A percentile compares a stretch with the other conserved stretches of the same genome.
Conservation (phyloP, 2,797 vertebrate species). For the Megalops cyprinoides region DNA sequence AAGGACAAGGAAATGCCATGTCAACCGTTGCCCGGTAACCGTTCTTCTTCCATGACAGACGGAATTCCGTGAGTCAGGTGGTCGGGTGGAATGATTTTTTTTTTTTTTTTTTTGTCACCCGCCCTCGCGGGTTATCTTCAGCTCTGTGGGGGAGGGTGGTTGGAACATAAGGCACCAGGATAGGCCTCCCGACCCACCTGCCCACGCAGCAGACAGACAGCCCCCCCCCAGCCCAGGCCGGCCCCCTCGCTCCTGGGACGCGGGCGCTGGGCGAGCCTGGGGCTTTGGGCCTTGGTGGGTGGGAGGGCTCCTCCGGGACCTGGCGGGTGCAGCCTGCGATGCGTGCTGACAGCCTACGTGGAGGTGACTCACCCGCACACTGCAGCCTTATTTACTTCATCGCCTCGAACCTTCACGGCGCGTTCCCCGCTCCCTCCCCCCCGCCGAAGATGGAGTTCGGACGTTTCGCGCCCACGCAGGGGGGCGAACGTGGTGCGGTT, state of each 20-base stretch:
- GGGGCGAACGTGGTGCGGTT: too few species aligned
- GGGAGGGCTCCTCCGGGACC: slow-evolving; percentile 37
- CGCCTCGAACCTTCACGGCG: not conserved
- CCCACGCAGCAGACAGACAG: slow-evolving; percentile 60
- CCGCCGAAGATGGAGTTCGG: too few species aligned
- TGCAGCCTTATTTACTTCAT: slow-evolving; percentile 5
- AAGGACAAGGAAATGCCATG: too few species aligned
- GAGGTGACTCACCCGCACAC: slow-evolving; percentile 52
- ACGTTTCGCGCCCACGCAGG: too few species aligned
- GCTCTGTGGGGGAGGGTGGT: too few species aligned
- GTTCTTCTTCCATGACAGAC: too few species aligned
- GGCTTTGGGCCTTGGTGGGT: not conserved
- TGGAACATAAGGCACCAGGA: not conserved
- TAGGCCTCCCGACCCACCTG: slow-evolving; percentile 52
- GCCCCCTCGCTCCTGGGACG: slow-evolving; percentile 41
- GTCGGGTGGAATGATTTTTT: too few species aligned
- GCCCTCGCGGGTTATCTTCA: too few species aligned
- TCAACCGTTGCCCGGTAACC: too few species aligned
- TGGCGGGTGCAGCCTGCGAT: slow-evolving; percentile 61
- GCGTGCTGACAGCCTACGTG: slow-evolving; percentile 56
- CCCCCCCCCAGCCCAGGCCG: slow-evolving; percentile 48
- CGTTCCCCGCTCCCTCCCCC: not conserved
- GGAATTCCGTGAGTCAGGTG: too few species aligned
- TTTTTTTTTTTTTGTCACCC: too few species aligned
- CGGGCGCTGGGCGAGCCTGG: slow-evolving; percentile 56